phyloP scores from a whole-genome alignment of 2,113 vertebrate genomes.

The Microtus richardsoni region DNA sequence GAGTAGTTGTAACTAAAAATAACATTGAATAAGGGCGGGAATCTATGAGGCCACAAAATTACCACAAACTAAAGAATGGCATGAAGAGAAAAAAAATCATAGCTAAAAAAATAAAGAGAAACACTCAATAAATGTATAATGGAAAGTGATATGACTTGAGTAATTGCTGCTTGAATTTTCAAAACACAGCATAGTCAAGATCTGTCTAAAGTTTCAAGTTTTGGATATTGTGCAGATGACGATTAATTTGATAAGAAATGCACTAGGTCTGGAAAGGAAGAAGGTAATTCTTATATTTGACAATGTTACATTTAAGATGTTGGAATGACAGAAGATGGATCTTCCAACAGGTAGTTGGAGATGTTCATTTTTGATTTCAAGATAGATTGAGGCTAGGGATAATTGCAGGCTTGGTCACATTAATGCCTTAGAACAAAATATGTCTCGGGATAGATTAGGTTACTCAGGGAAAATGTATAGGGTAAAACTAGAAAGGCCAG shows the following conservation, averaged over 20 bases:
- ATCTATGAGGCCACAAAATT: conserved; percentile 17
- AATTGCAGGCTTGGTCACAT: not conserved
- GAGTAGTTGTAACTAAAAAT: not conserved
- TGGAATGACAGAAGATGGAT: not conserved
- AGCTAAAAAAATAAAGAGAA: not conserved
- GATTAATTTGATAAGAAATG: conserved; percentile 34
- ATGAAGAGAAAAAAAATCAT: not conserved
- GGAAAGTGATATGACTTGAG: not conserved
- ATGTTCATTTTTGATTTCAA: conserved; percentile 14
- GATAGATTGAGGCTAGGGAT: not conserved
- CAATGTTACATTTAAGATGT: conserved; percentile 6
- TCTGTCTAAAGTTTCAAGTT: conserved; percentile 38
- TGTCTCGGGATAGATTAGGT: not conserved
- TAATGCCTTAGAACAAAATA: not conserved
- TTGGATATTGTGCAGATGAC: not conserved
- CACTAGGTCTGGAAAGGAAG: conserved; percentile 13
- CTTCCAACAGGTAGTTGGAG: conserved; percentile 20
- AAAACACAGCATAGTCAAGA: not conserved
- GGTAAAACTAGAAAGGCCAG: not conserved
- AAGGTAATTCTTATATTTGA: not conserved
- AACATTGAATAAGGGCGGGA: not conserved
- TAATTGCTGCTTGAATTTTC: not conserved
- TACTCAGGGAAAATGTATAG: not conserved
- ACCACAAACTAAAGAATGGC: not conserved
- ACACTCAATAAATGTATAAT: conserved; percentile 34